A percentile compares a stretch with the other conserved stretches of the same genome.
phyloP scores from a whole-genome alignment of 1,140 invertebrate genomes.

The Caenorhabditis inopinata region DNA sequence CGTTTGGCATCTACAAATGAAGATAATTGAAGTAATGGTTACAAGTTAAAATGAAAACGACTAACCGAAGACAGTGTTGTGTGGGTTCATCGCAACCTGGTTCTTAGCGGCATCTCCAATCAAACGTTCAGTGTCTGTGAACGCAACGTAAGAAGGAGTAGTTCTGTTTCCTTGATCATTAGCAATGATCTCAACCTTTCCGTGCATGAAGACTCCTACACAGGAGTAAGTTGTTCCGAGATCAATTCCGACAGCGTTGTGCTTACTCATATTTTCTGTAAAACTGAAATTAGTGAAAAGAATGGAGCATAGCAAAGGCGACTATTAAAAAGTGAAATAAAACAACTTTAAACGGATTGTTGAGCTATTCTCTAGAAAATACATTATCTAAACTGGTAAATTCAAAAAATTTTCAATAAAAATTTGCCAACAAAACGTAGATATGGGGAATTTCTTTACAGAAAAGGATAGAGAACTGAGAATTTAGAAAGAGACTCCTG shows the following conservation, averaged over 20 bases:
- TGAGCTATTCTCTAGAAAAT: too few species aligned
- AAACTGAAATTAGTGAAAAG: too few species aligned
- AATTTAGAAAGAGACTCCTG: not conserved
- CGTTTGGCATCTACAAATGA: conserved; percentile 74
- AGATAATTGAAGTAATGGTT: not conserved
- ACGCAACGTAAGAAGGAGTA: conserved; percentile 93
- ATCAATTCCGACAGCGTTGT: conserved; percentile 69
- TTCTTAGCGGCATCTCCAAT: conserved; percentile 97
- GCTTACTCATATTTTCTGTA: conserved; percentile 59
- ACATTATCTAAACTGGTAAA: too few species aligned
- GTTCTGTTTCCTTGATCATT: conserved; percentile 96
- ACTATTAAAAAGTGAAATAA: too few species aligned
- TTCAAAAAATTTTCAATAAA: not conserved
- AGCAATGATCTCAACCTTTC: conserved; percentile 95
- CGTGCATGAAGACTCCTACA: conserved; percentile 72
- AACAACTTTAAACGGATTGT: too few species aligned
- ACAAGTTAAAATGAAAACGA: too few species aligned
- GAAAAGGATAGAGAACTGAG: conserved; percentile 4
- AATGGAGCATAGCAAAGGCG: too few species aligned
- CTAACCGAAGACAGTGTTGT: conserved; percentile 74
- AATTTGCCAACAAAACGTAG: not conserved
- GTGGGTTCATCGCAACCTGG: conserved; percentile 80
- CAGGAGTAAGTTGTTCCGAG: conserved; percentile 71
- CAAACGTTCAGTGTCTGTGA: conserved; percentile 91
- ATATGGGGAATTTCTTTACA: not conserved